A percentile compares a stretch with the other conserved stretches of the same genome.
Evolutionary conservation across 2,888 invertebrate genomes (phyloP).

Genomic region (Oscheius onirici): DNA sequence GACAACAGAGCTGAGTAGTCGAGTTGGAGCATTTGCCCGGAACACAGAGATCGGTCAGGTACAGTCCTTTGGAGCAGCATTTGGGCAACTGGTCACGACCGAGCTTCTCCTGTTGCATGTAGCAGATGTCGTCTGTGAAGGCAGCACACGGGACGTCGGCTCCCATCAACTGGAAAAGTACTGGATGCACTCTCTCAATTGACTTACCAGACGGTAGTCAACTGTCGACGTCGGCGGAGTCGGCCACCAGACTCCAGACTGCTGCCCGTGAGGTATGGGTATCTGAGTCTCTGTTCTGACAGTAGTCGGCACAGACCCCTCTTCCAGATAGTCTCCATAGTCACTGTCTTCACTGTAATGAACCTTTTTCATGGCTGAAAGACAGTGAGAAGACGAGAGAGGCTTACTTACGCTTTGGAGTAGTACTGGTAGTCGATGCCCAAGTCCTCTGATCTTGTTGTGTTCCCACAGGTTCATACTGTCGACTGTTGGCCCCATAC

Average conservation of each 20-base stretch:
- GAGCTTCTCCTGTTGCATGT: conserved; percentile 64
- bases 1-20: conserved; percentile 69
- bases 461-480: background rate
- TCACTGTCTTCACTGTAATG: conserved; percentile 33
- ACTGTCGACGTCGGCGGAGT: conserved; percentile 1
- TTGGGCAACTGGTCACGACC: conserved; percentile 53
- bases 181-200: background rate
- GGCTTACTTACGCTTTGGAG: background rate
- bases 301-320: background rate
- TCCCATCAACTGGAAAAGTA: conserved; percentile 9
- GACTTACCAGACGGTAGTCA: conserved; percentile 11
- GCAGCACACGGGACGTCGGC: conserved; percentile 61
- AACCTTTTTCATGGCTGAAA: conserved; percentile 22
- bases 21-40: conserved; percentile 67
- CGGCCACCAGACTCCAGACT: conserved; percentile 6
- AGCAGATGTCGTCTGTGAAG: conserved; percentile 70
- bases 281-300: conserved; percentile 45
- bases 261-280: conserved; percentile 36
- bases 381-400: background rate
- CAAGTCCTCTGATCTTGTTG: background rate
- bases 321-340: conserved; percentile 31
- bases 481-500: conserved; percentile 23
- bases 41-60: conserved; percentile 69
- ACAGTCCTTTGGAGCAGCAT: conserved; percentile 68
- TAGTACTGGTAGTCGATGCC: background rate